Conservation (phyloP, 2,797 vertebrate genomes). For the Oceanodroma leucorhoa region DNA sequence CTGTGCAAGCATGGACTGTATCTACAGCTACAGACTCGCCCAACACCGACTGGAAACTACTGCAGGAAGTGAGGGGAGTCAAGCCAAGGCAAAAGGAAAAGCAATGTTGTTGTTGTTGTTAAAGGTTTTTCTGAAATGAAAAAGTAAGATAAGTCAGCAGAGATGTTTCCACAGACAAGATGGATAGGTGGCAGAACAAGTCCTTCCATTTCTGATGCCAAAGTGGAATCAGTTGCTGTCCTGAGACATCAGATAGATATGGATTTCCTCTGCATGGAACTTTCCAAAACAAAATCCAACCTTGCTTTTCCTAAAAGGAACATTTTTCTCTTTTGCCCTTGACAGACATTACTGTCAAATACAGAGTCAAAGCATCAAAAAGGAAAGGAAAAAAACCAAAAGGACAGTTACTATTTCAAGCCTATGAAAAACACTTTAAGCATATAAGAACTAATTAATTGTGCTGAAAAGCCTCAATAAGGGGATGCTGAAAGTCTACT, state of each 20-base stretch:
- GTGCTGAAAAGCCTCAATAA: not conserved
- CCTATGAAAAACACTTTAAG: not conserved
- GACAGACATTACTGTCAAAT: not conserved
- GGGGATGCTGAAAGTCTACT: not conserved
- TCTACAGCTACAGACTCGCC: not conserved
- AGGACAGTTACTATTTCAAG: not conserved
- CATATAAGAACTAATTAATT: not conserved
- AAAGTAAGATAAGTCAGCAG: not conserved
- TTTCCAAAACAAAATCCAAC: slow-evolving; percentile 15
- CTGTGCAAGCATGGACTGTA: rapidly evolving
- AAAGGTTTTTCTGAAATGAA: not conserved
- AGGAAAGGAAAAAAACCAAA: not conserved
- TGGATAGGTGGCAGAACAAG: not conserved
- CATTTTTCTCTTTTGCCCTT: not conserved
- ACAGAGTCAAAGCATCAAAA: not conserved
- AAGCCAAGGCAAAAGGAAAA: not conserved
- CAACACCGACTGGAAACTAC: not conserved
- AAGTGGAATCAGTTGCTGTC: not conserved
- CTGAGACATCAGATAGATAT: not conserved
- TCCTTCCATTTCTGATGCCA: not conserved
- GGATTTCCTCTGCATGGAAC: not conserved
- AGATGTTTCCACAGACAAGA: not conserved
- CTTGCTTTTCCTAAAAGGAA: not conserved
- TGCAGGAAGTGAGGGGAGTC: not conserved
- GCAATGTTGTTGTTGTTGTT: not conserved